Percentiles rank a stretch among this genome's conserved stretches.
These are phyloP conservation scores for Bombus huntii DNA, from an alignment of 1,140 invertebrate species.

Conservation along the genomic window DNA sequence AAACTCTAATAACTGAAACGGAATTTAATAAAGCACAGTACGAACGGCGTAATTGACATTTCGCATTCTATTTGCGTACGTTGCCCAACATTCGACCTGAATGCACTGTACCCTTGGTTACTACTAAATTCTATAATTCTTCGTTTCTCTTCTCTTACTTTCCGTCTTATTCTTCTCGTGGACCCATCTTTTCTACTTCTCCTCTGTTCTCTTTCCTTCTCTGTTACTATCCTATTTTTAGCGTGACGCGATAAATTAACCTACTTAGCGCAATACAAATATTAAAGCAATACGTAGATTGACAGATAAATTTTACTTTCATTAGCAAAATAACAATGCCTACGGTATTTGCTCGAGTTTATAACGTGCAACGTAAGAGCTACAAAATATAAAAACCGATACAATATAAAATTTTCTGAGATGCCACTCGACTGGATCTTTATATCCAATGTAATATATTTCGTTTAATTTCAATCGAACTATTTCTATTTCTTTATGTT, in stretches of 20 bases:
- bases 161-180: neutral
- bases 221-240: no score
- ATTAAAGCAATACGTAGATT: neutral
- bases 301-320: neutral
- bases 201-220: neutral
- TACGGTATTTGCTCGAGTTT: neutral
- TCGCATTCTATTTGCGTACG: slow-evolving; percentile 48
- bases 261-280: neutral
- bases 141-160: neutral
- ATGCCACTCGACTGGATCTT: neutral
- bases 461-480: neutral
- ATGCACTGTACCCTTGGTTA: slow-evolving; percentile 18
- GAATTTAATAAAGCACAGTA: slow-evolving; percentile 48
- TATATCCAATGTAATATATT: no score
- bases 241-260: neutral
- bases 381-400: neutral
- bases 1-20: slow-evolving; percentile 50
- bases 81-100: slow-evolving; percentile 36
- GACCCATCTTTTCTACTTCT: neutral
- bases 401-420: no score
- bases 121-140: slow-evolving; percentile 5
- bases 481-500: no score
- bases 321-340: neutral
- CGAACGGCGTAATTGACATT: slow-evolving; percentile 45
- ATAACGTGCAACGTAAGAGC: neutral